Evolutionary conservation across 2,113 vertebrate genomes (phyloP).

Genomic region (Copsychus sechellarum): DNA sequence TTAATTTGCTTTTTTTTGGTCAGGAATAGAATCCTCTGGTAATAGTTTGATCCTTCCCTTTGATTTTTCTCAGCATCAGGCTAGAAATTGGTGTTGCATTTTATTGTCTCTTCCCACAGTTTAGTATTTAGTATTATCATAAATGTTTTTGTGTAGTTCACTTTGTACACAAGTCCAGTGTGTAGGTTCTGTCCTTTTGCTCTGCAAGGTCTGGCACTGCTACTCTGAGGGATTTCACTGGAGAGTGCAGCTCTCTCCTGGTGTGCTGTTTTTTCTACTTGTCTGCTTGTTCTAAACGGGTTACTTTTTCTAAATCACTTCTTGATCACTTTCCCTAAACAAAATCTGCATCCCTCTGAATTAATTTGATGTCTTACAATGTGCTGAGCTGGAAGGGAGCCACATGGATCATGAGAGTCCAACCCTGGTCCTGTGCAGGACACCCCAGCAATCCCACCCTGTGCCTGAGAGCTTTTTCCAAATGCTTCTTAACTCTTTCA

Average conservation of each 20-base stretch:
- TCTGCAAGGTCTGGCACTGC: not conserved
- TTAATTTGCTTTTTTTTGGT: not conserved
- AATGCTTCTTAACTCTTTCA: not conserved
- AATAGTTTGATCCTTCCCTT: not conserved
- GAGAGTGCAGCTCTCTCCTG: not conserved
- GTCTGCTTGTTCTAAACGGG: not conserved
- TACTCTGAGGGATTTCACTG: not conserved
- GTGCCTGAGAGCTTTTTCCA: not conserved
- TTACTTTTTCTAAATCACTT: not conserved
- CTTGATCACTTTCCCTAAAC: not conserved
- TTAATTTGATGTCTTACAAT: not conserved
- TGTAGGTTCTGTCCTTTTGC: not conserved
- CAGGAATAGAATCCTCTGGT: not conserved
- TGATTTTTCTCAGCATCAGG: not conserved
- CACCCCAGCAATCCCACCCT: not conserved
- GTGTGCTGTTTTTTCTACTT: not conserved
- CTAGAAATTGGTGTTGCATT: not conserved
- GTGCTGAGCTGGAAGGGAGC: not conserved
- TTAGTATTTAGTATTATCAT: not conserved
- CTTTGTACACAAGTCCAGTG: not conserved
- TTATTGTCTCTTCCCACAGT: not conserved
- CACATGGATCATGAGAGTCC: too few relatives aligned
- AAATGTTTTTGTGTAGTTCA: not conserved
- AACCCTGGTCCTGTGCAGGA: too few relatives aligned
- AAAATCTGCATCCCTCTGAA: not conserved